Conservation (phyloP, 2,888 invertebrate genomes). For the Phragmatobia fuliginosa region DNA sequence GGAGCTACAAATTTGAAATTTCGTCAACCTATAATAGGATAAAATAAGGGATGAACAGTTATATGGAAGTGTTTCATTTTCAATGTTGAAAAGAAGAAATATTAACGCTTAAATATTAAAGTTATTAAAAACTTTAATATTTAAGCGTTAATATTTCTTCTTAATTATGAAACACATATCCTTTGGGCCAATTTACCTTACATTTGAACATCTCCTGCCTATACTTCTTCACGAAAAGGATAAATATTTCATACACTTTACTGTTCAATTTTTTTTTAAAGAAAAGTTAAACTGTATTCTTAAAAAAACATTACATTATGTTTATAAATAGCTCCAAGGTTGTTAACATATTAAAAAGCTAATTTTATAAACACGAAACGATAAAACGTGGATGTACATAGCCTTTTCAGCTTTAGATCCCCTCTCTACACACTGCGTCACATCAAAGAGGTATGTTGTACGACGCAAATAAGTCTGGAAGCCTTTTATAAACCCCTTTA, state of each 20-base stretch:
- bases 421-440: conserved; percentile 36
- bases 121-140: no score
- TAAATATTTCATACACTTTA: neutral
- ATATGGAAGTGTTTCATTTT: no score
- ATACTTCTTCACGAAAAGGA: neutral
- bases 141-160: no score
- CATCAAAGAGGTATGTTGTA: conserved; percentile 49
- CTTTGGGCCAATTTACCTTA: no score
- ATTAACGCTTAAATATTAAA: no score
- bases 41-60: no score
- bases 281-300: neutral
- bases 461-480: conserved; percentile 48
- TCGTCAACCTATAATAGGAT: no score
- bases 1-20: no score
- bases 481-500: conserved; percentile 35
- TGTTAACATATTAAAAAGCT: conserved; percentile 29
- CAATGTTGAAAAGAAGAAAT: no score
- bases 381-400: conserved; percentile 19
- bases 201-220: no score
- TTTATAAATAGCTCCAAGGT: conserved; percentile 16
- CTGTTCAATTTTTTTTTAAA: neutral
- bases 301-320: conserved; percentile 11
- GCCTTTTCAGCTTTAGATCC: conserved; percentile 21
- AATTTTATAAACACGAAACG: conserved; percentile 37
- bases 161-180: no score